A percentile compares a stretch with the other conserved stretches of the same genome.
Evolutionary conservation across 2,888 invertebrate species (phyloP).

Genomic region (Cheilosia urbana): DNA sequence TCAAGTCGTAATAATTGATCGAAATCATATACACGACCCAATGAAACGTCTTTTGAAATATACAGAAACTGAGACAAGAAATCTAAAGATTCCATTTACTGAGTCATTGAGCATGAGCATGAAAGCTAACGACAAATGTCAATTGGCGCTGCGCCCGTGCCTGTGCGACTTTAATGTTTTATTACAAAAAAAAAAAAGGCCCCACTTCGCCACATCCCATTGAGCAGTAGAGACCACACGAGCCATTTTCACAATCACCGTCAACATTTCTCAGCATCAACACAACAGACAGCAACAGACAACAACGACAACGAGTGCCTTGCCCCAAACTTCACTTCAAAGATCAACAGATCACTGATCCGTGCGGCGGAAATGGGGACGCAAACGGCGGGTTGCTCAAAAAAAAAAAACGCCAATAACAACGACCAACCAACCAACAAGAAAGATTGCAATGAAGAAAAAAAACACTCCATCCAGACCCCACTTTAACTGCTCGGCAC

Average conservation of each 20-base stretch:
- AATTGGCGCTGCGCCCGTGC: slow-evolving; percentile 62
- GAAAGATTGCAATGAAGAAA: slow-evolving; percentile 55
- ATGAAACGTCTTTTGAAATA: slow-evolving; percentile 15
- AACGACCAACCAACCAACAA: slow-evolving; percentile 52
- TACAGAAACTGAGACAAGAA: background rate
- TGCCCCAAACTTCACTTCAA: slow-evolving; percentile 66
- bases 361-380: slow-evolving; percentile 67
- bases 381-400: slow-evolving; percentile 31
- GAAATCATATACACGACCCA: slow-evolving; percentile 23
- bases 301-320: slow-evolving; percentile 67
- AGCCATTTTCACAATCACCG: slow-evolving; percentile 70
- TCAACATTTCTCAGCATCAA: slow-evolving; percentile 67
- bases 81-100: slow-evolving; percentile 50
- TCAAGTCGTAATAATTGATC: slow-evolving; percentile 15
- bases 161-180: slow-evolving; percentile 45
- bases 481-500: slow-evolving; percentile 79
- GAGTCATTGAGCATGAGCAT: slow-evolving; percentile 56
- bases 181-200: slow-evolving; percentile 19
- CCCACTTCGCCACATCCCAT: slow-evolving; percentile 13
- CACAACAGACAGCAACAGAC: slow-evolving; percentile 64
- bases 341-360: slow-evolving; percentile 72
- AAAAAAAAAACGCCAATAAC: slow-evolving; percentile 39
- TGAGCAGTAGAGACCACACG: slow-evolving; percentile 54
- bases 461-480: slow-evolving; percentile 51
- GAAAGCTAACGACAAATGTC: slow-evolving; percentile 57